Evolutionary conservation across 2,113 vertebrate genomes (phyloP), one percentile per base, ranked within the genome.

Genomic region (Microcebus lehilahytsara): DNA sequence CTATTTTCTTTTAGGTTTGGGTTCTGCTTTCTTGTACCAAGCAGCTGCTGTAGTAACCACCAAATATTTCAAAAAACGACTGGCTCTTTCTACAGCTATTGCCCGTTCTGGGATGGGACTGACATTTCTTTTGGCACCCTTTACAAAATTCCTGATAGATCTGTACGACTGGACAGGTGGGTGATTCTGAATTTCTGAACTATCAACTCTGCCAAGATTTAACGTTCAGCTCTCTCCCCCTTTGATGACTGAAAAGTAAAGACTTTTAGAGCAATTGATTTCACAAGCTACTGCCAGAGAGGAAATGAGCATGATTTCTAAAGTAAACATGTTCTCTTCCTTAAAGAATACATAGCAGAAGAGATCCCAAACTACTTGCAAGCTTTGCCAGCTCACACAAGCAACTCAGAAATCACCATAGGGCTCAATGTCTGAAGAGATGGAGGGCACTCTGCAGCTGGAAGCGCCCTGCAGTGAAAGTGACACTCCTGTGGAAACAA

Each of bases 71-170:
- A 97, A 98, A 97, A 99, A 98, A 46, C 98, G 98, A 85, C 56
- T 99, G 96, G 99, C 99, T 1, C 98, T 99, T 22, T 99, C 98
- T 22, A 99, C 98, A 20, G 99, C 99, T 5, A 98, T 99, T 6
- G 99, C 99, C 22, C 99, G 99, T 66, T 99, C 99, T 0, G 99
- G 99, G 22, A 99, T 99, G 99, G 99, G 99, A 56, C 97, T 99
- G 97, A 99, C 99, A 0, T 99, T 99, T 97, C 98, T 99, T 0
- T 97, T 99, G 0, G 99, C 99, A 0, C 99, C 99, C 0, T 99
- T 99, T 97, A 99, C 99, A 2, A 99, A 99, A 97, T 97, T 99
- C 20, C 98, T 99, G 85, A 98, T 99, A 67, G 99, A 99, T 78
- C 58, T 83, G 5, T 99, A 99, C 7, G 98, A 99, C 66, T 99